A percentile compares a stretch with the other conserved stretches of the same genome.
Evolutionary conservation across 2,888 invertebrate species (phyloP).

Genomic region (Disparrhopalites patrizii): DNA sequence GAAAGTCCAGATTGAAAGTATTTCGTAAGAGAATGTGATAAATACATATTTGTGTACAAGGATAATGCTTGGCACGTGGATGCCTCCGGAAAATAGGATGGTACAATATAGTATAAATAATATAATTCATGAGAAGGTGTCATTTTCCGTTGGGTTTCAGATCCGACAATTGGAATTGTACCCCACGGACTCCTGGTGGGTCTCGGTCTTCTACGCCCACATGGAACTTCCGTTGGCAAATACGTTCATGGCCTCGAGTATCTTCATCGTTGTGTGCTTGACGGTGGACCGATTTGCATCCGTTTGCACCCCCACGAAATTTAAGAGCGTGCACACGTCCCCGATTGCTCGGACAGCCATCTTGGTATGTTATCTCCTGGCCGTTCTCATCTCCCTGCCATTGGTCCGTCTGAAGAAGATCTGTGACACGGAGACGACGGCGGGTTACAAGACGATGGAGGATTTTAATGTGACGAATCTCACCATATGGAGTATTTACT

Average conservation of each 20-base stretch:
- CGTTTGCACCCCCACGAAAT: conserved; percentile 53
- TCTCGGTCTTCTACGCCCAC: conserved; percentile 53
- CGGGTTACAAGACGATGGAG: conserved; percentile 48
- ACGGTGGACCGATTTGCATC: conserved; percentile 56
- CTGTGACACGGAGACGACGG: conserved; percentile 28
- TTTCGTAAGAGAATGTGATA: no score
- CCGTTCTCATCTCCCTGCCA: conserved; percentile 53
- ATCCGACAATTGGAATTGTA: conserved; percentile 47
- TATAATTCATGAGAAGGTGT: no score
- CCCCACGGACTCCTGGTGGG: conserved; percentile 44
- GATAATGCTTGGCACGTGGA: no score
- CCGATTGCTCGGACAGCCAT: conserved; percentile 52
- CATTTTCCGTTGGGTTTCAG: conserved; percentile 34
- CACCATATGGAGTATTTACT: conserved; percentile 51
- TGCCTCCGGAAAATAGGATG: no score
- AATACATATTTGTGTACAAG: no score
- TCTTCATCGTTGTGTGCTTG: conserved; percentile 56
- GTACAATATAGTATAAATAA: no score
- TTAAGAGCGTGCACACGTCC: conserved; percentile 51
- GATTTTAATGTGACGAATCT: conserved; percentile 48
- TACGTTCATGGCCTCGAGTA: conserved; percentile 55
- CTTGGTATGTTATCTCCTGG: conserved; percentile 51
- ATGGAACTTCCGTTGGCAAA: conserved; percentile 55
- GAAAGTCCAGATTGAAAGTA: no score
- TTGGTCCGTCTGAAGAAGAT: conserved; percentile 52